These are phyloP conservation scores for Atta cephalotes DNA, from an alignment of 1,140 invertebrate species.

Conservation along the genomic window DNA sequence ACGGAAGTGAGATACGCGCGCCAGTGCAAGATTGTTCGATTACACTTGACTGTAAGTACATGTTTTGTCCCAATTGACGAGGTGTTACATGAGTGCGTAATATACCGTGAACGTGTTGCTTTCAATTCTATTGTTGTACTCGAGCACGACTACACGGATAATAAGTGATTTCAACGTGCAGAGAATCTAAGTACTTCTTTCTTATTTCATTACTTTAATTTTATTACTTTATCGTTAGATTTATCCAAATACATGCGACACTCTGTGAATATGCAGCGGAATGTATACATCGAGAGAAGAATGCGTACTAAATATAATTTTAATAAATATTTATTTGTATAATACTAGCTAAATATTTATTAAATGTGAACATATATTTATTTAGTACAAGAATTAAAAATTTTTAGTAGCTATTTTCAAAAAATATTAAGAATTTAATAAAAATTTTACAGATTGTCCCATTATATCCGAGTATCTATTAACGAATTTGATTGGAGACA, in stretches of 20 bases:
- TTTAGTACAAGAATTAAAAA: not conserved
- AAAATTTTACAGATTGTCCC: too few species aligned
- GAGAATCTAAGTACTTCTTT: constrained; percentile 4
- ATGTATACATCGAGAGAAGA: not conserved
- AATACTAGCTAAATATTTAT: too few species aligned
- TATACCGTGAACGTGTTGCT: not conserved
- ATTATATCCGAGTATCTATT: too few species aligned
- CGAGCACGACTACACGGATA: not conserved
- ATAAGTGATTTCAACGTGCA: not conserved
- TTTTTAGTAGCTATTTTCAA: too few species aligned
- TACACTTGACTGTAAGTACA: constrained; percentile 19
- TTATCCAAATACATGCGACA: not conserved
- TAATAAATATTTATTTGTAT: too few species aligned
- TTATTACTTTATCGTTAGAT: not conserved
- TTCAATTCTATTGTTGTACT: constrained; percentile 2
- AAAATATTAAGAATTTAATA: too few species aligned
- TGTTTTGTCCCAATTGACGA: constrained; percentile 34
- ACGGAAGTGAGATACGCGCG: constrained; percentile 29
- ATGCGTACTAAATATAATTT: too few species aligned
- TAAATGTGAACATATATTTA: not conserved
- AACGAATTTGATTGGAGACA: too few species aligned
- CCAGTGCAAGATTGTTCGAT: constrained; percentile 12
- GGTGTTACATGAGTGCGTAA: constrained; percentile 11
- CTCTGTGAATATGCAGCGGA: not conserved
- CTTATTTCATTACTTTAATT: not conserved